phyloP scores from a whole-genome alignment of 2,113 vertebrate species.

The Corvus cornix region DNA sequence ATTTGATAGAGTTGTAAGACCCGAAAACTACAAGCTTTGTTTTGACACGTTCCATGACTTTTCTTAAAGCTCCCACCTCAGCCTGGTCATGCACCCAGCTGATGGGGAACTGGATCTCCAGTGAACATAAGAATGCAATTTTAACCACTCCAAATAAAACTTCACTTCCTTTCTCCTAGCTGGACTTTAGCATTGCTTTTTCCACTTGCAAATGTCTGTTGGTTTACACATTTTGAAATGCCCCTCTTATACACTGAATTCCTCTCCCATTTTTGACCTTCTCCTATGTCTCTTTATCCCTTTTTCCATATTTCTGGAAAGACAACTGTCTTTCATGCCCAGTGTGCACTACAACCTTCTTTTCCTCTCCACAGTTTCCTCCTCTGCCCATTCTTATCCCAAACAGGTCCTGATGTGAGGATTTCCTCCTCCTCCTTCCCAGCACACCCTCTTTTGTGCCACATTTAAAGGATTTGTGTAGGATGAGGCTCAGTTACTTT shows the following conservation, averaged over 20 bases:
- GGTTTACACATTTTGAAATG: neutral
- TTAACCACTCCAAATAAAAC: neutral
- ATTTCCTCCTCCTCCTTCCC: neutral
- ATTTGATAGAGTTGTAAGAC: neutral
- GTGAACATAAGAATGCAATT: neutral
- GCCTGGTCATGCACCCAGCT: neutral
- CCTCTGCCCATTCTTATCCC: neutral
- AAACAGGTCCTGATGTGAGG: rapidly evolving
- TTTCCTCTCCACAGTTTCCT: neutral
- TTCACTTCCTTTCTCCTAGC: neutral
- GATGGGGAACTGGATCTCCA: neutral
- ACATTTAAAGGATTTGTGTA: neutral
- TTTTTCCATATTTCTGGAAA: neutral
- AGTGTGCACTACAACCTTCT: neutral
- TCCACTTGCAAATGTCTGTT: neutral
- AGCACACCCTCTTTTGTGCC: rapidly evolving
- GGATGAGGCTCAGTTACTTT: neutral
- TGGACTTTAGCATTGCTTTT: neutral
- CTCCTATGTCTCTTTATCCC: neutral
- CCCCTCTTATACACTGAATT: neutral
- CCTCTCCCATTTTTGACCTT: neutral
- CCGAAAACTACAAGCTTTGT: neutral
- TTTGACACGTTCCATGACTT: neutral
- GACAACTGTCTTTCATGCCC: neutral
- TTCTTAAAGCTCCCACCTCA: neutral